phyloP scores from a whole-genome alignment of 1,140 invertebrate species.

The Zaprionus vittiger region DNA sequence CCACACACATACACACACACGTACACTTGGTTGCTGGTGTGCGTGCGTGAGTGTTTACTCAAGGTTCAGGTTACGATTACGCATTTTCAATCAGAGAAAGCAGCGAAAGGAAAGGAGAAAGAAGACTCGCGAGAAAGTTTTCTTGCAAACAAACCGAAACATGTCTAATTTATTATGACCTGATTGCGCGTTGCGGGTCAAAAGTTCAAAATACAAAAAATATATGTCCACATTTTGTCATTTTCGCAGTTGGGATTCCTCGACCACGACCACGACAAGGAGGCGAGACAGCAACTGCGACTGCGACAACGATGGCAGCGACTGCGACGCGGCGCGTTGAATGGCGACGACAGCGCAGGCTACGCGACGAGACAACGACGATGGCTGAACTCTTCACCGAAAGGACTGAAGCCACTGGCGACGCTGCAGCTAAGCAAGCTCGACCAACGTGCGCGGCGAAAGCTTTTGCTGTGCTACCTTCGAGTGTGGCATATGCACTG shows the following conservation, averaged over 20 bases:
- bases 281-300: conserved; percentile 43
- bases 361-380: conserved; percentile 22
- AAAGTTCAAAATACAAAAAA: conserved; percentile 68
- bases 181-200: conserved; percentile 69
- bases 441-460: conserved; percentile 36
- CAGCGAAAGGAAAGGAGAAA: conserved; percentile 10
- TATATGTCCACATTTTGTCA: conserved; percentile 73
- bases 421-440: conserved; percentile 66
- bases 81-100: conserved; percentile 73
- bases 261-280: conserved; percentile 12
- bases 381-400: conserved; percentile 80
- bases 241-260: conserved; percentile 53
- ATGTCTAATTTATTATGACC: conserved; percentile 57
- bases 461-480: conserved; percentile 33
- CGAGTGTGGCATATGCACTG: conserved; percentile 11
- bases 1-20: conserved; percentile 17
- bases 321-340: conserved; percentile 30
- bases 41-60: conserved; percentile 68
- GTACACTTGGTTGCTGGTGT: conserved; percentile 13
- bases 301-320: conserved; percentile 24
- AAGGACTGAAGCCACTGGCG: conserved; percentile 75
- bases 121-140: conserved; percentile 1
- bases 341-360: conserved; percentile 25
- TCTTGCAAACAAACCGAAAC: conserved; percentile 26
- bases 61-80: conserved; percentile 80